Conservation (phyloP, 1,140 invertebrate genomes). For the Hydropsyche tenuis region DNA sequence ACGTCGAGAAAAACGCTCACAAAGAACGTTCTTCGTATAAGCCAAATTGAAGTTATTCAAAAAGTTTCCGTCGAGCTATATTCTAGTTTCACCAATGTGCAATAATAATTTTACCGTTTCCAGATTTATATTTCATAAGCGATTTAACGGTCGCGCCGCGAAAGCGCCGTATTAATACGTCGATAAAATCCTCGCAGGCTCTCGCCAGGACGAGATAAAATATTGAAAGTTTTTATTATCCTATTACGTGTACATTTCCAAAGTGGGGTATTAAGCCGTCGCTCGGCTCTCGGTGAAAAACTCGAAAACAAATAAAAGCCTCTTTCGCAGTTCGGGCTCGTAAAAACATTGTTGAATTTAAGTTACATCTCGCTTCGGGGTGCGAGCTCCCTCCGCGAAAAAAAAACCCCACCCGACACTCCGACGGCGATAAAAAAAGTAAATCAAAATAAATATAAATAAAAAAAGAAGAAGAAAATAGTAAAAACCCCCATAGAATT, state of each 20-base stretch:
- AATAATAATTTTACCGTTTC: too few relatives aligned
- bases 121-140: too few relatives aligned
- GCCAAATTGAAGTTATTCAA: too few relatives aligned
- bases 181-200: conserved; percentile 12
- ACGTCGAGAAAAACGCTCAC: too few relatives aligned
- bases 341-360: conserved; percentile 32
- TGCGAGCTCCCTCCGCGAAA: neutral
- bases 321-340: conserved; percentile 29
- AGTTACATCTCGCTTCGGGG: neutral
- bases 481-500: too few relatives aligned
- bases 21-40: too few relatives aligned
- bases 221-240: conserved; percentile 35
- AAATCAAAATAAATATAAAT: too few relatives aligned
- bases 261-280: conserved; percentile 22
- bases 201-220: conserved; percentile 26
- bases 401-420: neutral
- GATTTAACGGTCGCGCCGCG: neutral
- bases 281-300: conserved; percentile 2
- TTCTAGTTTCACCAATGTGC: too few relatives aligned
- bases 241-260: conserved; percentile 35
- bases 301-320: conserved; percentile 35
- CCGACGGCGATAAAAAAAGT: too few relatives aligned
- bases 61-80: too few relatives aligned
- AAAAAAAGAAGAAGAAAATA: too few relatives aligned
- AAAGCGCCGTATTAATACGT: conserved; percentile 22